A percentile compares a stretch with the other conserved stretches of the same genome.
Conservation (phyloP, 2,888 invertebrate species). For the Folsomia candida region DNA sequence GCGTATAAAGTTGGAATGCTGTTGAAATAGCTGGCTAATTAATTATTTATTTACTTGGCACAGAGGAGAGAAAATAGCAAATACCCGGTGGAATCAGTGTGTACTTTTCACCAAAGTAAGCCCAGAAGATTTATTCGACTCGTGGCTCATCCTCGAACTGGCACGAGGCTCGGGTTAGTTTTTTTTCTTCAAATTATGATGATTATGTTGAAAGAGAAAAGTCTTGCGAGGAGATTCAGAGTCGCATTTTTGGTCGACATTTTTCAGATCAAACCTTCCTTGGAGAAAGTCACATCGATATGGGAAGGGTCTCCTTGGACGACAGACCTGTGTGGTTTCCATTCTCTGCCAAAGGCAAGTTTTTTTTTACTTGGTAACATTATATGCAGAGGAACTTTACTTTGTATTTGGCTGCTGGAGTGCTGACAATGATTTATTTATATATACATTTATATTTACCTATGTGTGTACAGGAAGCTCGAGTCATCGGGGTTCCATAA, state of each 20-base stretch:
- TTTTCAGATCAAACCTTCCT: too few relatives aligned
- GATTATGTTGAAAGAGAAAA: not conserved
- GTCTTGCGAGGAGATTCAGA: not conserved
- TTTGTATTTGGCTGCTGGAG: too few relatives aligned
- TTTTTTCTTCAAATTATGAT: constrained; percentile 29
- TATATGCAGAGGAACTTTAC: too few relatives aligned
- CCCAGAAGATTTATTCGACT: constrained; percentile 51
- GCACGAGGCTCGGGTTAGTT: constrained; percentile 47
- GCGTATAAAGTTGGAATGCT: too few relatives aligned
- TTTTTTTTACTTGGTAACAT: too few relatives aligned
- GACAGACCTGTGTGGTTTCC: constrained; percentile 86
- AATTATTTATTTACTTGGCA: not conserved
- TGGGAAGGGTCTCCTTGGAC: constrained; percentile 79
- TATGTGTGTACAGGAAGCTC: too few relatives aligned
- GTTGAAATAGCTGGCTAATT: not conserved
- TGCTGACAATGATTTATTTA: too few relatives aligned
- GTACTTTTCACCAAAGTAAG: constrained; percentile 50
- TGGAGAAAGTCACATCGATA: constrained; percentile 64
- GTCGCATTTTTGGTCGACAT: constrained; percentile 51
- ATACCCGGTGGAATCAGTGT: constrained; percentile 50
- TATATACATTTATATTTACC: too few relatives aligned
- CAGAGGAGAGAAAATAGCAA: constrained; percentile 50
- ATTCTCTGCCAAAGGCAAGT: constrained; percentile 49
- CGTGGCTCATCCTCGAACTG: constrained; percentile 50
- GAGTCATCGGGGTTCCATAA: constrained; percentile 50